Base-by-base conservation (phyloP, 2,113 vertebrate genomes). In the Zapornia atra region DNA sequence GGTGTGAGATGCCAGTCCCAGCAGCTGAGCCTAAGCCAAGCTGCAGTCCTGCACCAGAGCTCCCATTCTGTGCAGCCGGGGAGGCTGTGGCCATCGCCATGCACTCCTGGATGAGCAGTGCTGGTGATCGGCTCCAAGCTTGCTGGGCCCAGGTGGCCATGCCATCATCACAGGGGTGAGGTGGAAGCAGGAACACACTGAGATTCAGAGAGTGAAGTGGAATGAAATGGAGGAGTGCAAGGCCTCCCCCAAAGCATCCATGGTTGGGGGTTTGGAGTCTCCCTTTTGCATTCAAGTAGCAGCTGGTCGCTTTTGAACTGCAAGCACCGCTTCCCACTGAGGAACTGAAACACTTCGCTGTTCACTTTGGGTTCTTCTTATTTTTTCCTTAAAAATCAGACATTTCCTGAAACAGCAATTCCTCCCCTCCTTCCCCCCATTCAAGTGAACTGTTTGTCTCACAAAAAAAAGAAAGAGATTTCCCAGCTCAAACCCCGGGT, bases 91-190 rank as follows among this genome's bases (percentile, higher is more conserved):
- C 34, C 36, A 38, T 34, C 5, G 0, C 17, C 4, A 5, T 10
- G 7, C 13, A 2, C 34, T 89, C 9, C 44, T 46, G 22, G 22
- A 17, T 4, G 2, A 53, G 51, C 1, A 0, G 28, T 46, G 53
- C 16, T 1, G 0, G 19, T 69, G 75, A 34, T 16, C 0, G 0
- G 16, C 59, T 56, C 29, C 0, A 0, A 86, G 34, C 26, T 83
- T 0, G 0, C 57, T 36, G 70, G 38, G 20, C 29, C 22, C 16
- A 12, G 10, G 36, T 34, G 42, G 24, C 33, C 2, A 0, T 56
- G 76, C 42, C 17, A 1, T 29, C 26, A 29, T 42, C 50, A 53
- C 2, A 1, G 10, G 5, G 10, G 1, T 77, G 42, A 89, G 22
- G n/a, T 33, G 6, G 13, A 70, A 70, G 26, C 1, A 1, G 46